phyloP scores from a whole-genome alignment of 2,888 invertebrate species.

The Drosophila acutilabella region DNA sequence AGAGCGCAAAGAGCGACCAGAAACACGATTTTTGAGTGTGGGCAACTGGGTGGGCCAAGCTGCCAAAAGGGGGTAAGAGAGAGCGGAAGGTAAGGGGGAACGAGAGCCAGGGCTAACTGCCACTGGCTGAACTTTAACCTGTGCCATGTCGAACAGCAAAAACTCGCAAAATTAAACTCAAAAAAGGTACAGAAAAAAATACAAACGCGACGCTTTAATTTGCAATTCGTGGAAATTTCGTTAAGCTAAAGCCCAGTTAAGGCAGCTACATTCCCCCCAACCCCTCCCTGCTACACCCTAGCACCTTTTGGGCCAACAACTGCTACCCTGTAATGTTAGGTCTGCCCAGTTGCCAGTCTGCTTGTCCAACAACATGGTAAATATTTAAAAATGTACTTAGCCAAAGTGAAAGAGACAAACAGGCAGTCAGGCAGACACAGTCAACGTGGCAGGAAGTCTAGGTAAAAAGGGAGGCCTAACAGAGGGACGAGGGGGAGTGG shows the following conservation, averaged over 20 bases:
- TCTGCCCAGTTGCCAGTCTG: constrained; percentile 47
- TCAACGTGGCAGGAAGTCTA: background rate
- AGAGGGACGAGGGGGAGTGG: background rate
- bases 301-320: too few relatives aligned
- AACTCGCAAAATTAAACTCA: constrained; percentile 16
- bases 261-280: constrained; percentile 12
- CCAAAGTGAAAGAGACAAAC: constrained; percentile 77
- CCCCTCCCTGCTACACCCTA: background rate
- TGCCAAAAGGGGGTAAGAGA: background rate
- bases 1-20: constrained; percentile 34
- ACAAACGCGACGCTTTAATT: constrained; percentile 75
- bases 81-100: constrained; percentile 11
- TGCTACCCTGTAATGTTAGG: constrained; percentile 8
- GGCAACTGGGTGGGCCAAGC: constrained; percentile 48
- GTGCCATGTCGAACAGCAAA: constrained; percentile 28
- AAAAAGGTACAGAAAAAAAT: constrained; percentile 29
- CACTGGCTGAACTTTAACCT: constrained; percentile 75
- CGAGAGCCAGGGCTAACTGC: constrained; percentile 49
- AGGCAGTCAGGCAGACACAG: constrained; percentile 19
- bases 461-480: background rate
- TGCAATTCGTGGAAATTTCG: constrained; percentile 83
- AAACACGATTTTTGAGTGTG: constrained; percentile 72
- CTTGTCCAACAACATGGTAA: constrained; percentile 71
- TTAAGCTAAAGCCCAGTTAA: constrained; percentile 60
- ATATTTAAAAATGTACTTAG: constrained; percentile 79